Base-by-base conservation (phyloP, 2,888 invertebrate species). In the Andrena minutula region DNA sequence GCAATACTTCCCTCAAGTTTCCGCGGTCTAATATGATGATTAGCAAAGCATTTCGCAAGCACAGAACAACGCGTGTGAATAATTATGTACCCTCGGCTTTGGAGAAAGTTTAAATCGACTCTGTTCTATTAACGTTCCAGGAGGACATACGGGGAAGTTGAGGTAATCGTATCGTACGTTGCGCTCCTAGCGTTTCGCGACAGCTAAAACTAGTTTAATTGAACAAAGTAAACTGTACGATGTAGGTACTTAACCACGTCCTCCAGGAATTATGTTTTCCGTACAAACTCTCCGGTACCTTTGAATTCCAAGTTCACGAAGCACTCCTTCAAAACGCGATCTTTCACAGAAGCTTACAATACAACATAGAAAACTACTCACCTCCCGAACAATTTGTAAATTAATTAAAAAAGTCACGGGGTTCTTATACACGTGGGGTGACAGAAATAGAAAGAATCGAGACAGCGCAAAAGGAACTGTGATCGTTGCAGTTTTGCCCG, bases 31-130 rank as follows among this genome's bases (percentile, higher is more conserved):
- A 61, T 30, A 26, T 16, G 61, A 61, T 26, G 56, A 61, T 69
- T 26, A 63, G 26, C 61, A 63, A 53, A 47, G 47, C 53, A 56
- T 68, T 64, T 69, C 51, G 6, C 28, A 7, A 28, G 10, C 47
- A 28, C 32, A 16, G 74, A 41, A 32, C 61, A 23, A 58, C 51
- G 10, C 2, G 53, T 47, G 41, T 53, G 76, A 76, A 77, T 79
- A 79, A 79, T 79, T 70, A 26, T 32, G 10, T 35, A 26, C 20
- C 20, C 8, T 7, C 30, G 26, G 35, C 35, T 60, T 49, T 30
- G 60, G 10, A 20, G 41, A 26, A 76, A 66, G 77, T 76, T 79
- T 60, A 16, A 23, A 61, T 76, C 76, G 79, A 79, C 76, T 66
- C 32, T 47, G 20, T 61, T 71, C 41, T 35, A 53, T 79, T 76